Base-by-base conservation (phyloP, 2,888 invertebrate species). In the Poecilobothrus nobilitatus region DNA sequence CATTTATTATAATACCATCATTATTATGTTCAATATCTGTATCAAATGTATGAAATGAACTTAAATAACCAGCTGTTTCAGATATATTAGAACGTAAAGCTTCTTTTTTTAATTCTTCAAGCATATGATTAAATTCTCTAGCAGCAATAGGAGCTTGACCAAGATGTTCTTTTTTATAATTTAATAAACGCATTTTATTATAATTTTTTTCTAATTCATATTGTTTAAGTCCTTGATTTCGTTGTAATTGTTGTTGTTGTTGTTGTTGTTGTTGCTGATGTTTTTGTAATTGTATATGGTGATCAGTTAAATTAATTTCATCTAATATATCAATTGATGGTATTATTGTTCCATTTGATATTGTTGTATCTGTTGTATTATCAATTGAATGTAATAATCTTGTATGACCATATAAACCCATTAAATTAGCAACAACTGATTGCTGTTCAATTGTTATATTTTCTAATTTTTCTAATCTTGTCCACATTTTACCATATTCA, bases 401-500 rank as follows among this genome's bases (percentile, higher is more conserved):
- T 83, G 67, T 78, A 4, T 73, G 74, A 2, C 74, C 73, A 34
- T 79, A 77, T 0, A 81, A 69, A 9, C 75, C 79, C 78, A 95
- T 87, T 76, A 95, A 84, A 78, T 94, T 94, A 67, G 91, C 88
- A 75, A 95, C 94, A 64, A 95, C 94, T 74, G 91, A 91, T 80
- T 95, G 95, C 80, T 95, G 95, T 78, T 95, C 94, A 79, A 90
- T 88, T 4, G 95, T 86, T 71, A 95, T 86, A 27, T 91, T 88
- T 79, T 95, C 95, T 37, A 95, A 83, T 80, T 94, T 92, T 78
- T 95, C 95, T 71, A 95, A 83, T 65, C 94, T 85, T 77, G 92
- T 92, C 94, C 95, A 95, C 91, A 95, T 95, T 79, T 93, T 91
- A 68, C 94, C 91, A 77, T 95, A 95, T 79, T 95, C 95, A 77